phyloP scores from a whole-genome alignment of 2,888 invertebrate species.

The Brenthis ino region DNA sequence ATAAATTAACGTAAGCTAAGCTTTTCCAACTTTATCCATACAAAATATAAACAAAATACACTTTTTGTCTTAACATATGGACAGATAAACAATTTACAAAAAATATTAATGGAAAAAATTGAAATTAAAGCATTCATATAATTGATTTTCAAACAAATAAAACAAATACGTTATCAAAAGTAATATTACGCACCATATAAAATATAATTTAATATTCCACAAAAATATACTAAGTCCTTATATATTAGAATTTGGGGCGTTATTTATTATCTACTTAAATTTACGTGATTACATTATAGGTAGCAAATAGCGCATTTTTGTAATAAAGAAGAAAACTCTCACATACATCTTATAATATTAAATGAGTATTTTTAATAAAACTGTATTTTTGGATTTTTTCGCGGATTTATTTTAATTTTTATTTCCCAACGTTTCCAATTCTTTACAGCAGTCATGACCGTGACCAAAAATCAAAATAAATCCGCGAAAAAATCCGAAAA shows the following conservation, averaged over 20 bases:
- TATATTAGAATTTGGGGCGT: conserved; percentile 21
- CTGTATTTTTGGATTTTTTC: too few species aligned
- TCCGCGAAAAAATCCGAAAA: too few species aligned
- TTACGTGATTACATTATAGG: conserved; percentile 30
- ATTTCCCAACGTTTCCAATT: too few species aligned
- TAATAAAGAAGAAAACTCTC: neutral
- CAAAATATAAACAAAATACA: conserved; percentile 1
- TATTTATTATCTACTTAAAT: conserved; percentile 16
- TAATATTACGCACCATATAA: conserved; percentile 25
- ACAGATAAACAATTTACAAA: conserved; percentile 2
- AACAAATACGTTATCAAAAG: conserved; percentile 14
- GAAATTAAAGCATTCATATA: neutral
- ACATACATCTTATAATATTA: neutral
- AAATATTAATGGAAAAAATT: neutral
- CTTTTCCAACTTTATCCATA: neutral
- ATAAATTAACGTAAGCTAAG: neutral
- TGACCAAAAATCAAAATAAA: too few species aligned
- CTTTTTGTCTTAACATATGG: neutral
- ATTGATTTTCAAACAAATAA: neutral
- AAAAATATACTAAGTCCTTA: conserved; percentile 26
- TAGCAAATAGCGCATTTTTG: conserved; percentile 33
- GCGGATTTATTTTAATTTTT: too few species aligned
- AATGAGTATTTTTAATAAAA: too few species aligned
- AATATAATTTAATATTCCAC: conserved; percentile 23
- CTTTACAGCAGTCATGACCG: too few species aligned